Evolutionary conservation across 2,888 invertebrate genomes (phyloP).

Genomic region (Rotaria macrura): DNA sequence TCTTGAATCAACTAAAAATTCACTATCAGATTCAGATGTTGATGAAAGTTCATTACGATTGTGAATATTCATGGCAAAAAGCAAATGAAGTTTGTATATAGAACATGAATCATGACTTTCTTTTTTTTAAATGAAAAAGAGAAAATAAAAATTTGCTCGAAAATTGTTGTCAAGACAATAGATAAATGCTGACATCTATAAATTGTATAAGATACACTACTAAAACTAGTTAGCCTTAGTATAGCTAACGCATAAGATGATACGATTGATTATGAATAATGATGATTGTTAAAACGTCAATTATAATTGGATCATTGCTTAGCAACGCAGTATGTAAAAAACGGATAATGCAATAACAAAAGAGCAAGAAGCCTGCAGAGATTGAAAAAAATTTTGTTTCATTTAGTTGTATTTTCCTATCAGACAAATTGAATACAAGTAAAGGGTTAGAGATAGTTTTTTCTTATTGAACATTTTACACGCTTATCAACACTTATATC

Average conservation of each 20-base stretch:
- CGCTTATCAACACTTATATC: neutral
- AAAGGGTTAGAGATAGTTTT: neutral
- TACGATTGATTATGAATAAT: too few relatives aligned
- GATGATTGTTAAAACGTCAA: neutral
- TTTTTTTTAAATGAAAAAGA: neutral
- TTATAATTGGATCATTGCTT: neutral
- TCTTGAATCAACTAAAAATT: conserved; percentile 11
- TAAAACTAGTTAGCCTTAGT: too few relatives aligned
- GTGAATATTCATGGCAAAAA: neutral
- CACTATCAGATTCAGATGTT: conserved; percentile 1
- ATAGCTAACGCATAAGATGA: too few relatives aligned
- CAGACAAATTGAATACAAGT: neutral
- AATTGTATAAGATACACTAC: too few relatives aligned
- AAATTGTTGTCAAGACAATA: neutral
- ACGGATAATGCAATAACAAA: neutral
- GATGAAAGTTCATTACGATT: neutral
- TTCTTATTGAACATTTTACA: neutral
- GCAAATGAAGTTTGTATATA: too few relatives aligned
- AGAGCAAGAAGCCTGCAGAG: neutral
- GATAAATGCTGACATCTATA: neutral
- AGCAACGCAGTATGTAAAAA: neutral
- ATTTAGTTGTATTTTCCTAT: neutral
- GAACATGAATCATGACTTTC: too few relatives aligned
- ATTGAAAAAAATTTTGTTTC: neutral
- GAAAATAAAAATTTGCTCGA: neutral